These are phyloP conservation scores for Rhodophaea formosa DNA, from an alignment of 2,888 invertebrate species.

Conservation along the genomic window DNA sequence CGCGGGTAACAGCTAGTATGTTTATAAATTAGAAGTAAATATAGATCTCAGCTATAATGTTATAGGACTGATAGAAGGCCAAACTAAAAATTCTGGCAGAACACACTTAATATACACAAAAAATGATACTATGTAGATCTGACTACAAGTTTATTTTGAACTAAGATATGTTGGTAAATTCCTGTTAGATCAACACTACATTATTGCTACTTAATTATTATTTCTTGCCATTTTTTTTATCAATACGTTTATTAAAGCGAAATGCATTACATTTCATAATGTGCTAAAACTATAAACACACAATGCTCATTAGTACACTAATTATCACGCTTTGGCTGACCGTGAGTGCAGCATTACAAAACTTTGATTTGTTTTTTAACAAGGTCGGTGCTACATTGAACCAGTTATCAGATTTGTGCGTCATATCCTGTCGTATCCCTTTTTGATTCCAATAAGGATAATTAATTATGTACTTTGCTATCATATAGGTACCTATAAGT, in stretches of 20 bases:
- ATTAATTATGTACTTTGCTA: neutral
- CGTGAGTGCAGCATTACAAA: constrained; percentile 43
- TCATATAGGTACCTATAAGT: neutral
- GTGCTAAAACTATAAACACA: constrained; percentile 44
- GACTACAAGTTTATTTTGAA: too few relatives aligned
- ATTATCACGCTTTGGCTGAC: constrained; percentile 62
- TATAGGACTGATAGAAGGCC: too few relatives aligned
- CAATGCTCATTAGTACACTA: constrained; percentile 53
- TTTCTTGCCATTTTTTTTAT: neutral
- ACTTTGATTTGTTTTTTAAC: constrained; percentile 41
- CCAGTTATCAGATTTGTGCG: constrained; percentile 35
- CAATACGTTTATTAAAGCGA: constrained; percentile 18
- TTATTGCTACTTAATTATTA: neutral
- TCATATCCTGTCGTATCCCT: constrained; percentile 41
- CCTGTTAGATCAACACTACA: too few relatives aligned
- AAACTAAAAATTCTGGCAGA: too few relatives aligned
- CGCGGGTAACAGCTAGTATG: too few relatives aligned
- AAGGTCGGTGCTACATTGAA: constrained; percentile 39
- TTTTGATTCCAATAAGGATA: neutral
- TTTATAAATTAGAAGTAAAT: too few relatives aligned
- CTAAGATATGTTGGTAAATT: too few relatives aligned
- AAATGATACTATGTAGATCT: too few relatives aligned
- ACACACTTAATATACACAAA: too few relatives aligned
- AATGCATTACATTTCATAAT: constrained; percentile 32
- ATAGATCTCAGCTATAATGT: too few relatives aligned